Evolutionary conservation across 2,797 vertebrate species (phyloP).

Genomic region (Lophius americanus): DNA sequence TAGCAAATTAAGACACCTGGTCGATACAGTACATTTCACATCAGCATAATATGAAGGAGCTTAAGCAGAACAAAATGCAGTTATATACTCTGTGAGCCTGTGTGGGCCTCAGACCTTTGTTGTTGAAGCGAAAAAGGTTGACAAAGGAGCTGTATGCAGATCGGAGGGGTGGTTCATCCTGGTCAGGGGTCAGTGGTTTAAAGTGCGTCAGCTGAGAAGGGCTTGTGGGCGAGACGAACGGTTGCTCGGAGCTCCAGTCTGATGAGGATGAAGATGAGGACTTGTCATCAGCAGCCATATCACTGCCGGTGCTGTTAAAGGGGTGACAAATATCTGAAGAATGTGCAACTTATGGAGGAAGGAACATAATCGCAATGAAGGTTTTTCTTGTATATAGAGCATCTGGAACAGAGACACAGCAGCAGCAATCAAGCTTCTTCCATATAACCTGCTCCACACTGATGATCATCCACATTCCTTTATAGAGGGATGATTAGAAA

Average conservation of each 20-base stretch:
- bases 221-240: conserved; percentile 85
- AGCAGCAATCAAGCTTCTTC: background rate
- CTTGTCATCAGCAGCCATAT: conserved; percentile 95
- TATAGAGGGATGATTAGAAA: background rate
- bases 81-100: background rate
- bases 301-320: conserved; percentile 75
- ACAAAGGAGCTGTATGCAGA: conserved; percentile 99
- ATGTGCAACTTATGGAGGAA: background rate
- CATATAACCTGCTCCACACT: background rate
- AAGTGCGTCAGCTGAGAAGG: conserved; percentile 97
- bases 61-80: too few species aligned
- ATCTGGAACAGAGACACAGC: background rate
- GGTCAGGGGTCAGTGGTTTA: conserved; percentile 96
- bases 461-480: background rate
- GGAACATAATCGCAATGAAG: background rate
- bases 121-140: conserved; percentile 96
- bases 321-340: background rate
- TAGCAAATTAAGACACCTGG: too few species aligned
- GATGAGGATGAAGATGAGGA: conserved; percentile 85
- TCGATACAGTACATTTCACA: too few species aligned
- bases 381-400: background rate
- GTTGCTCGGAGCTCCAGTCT: conserved; percentile 85
- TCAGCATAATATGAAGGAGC: too few species aligned
- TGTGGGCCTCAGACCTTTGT: conserved; percentile 84
- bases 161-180: conserved; percentile 95